Percentiles rank a stretch among this genome's conserved stretches.
phyloP scores from a whole-genome alignment of 2,113 vertebrate species.

The Epinephelus fuscoguttatus region DNA sequence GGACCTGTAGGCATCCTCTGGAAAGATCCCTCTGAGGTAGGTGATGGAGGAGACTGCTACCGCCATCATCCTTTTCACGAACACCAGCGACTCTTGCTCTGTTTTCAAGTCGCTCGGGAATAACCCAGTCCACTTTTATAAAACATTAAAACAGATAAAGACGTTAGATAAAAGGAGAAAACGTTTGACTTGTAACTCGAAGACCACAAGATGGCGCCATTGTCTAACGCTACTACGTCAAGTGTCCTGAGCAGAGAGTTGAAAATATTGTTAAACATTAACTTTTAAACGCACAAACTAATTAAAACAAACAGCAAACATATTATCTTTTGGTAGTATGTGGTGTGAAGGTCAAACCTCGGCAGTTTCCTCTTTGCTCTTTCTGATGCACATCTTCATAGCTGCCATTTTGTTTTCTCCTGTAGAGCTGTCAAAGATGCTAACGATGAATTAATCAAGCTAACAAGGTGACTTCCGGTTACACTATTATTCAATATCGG shows the following conservation, averaged over 20 bases:
- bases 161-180: not conserved
- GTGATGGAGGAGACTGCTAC: slow-evolving; percentile 95
- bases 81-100: slow-evolving; percentile 89
- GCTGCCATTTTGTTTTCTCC: slow-evolving; percentile 48
- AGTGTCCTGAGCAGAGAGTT: not conserved
- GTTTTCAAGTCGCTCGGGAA: slow-evolving; percentile 84
- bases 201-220: slow-evolving; percentile 48
- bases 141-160: not conserved
- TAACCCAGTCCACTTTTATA: slow-evolving; percentile 73
- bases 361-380: slow-evolving; percentile 56
- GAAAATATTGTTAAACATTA: not conserved
- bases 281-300: not conserved
- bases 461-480: not conserved
- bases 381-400: slow-evolving; percentile 44
- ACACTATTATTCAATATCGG: not conserved
- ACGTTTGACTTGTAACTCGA: not conserved
- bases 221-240: not conserved
- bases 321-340: not conserved
- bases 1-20: slow-evolving; percentile 93
- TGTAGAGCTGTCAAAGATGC: not conserved
- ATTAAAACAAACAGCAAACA: not conserved
- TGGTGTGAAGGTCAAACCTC: slow-evolving; percentile 62
- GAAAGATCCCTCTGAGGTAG: slow-evolving; percentile 95
- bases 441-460: slow-evolving; percentile 13
- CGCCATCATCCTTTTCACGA: slow-evolving; percentile 94